Base-by-base conservation (phyloP, 1,140 invertebrate genomes). In the Pectinophora gossypiella region DNA sequence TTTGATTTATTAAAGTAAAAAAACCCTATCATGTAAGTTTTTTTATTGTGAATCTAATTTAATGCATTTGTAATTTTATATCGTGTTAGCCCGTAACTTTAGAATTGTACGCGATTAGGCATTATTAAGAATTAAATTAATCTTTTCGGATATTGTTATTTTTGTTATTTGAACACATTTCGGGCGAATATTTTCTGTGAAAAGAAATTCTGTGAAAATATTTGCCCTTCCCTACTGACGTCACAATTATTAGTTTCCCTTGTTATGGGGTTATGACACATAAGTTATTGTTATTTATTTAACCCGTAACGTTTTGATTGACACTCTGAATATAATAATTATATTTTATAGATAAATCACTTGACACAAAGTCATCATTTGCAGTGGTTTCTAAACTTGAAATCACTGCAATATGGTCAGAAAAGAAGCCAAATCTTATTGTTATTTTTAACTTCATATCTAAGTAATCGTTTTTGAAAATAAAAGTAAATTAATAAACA, bases 241-340 rank as follows among this genome's bases (percentile, higher is more conserved):
- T 64, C 54, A 54, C 59, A 64, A 61, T 46, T 50, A 64, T 64
- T 68, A 60, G 55, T 64, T 52, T 58, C 67, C 66, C 72, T 55
- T 62, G 66, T 76, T 82, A 75, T 56, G 51, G 68, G 63, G 78
- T 82, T 82, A 83, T n/a, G 75, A 51, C 54, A 51, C 44, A 64
- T 77, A 59, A 79, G 57, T 43, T 32, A 49, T 19, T 51, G 51
- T 52, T 59, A 50, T 40, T 56, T 44, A 51, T 35, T 55, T 56
- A 59, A 64, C 69, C 69, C 61, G 66, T 61, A 61, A 64, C 63
- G 63, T 61, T 65, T 70, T 65, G 82, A 85, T 85, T 86, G 83
- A 85, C 83, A 86, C 83, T 86, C 84, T 86, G 80, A 84, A 84
- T 66, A 69, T 59, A 55, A 53, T 40, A 53, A 27, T 40, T 49